Evolutionary conservation across 1,140 invertebrate genomes (phyloP).

Genomic region (Calliphora vicina): DNA sequence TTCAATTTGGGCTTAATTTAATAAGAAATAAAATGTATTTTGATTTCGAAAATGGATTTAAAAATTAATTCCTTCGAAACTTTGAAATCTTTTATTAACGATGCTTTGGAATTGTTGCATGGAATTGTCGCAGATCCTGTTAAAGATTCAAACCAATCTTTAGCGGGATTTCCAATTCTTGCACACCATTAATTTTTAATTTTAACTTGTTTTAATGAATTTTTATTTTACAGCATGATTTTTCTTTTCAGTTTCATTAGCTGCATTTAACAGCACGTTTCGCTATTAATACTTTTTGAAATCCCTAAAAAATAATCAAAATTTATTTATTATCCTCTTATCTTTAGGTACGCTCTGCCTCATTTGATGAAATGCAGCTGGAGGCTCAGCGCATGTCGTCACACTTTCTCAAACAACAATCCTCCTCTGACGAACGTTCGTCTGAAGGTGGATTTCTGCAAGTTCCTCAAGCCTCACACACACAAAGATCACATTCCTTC

Average conservation of each 20-base stretch:
- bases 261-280: background rate
- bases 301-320: background rate
- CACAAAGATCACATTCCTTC: conserved; percentile 77
- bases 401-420: conserved; percentile 63
- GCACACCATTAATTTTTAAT: background rate
- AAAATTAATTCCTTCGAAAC: no score
- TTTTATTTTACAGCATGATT: background rate
- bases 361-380: conserved; percentile 87
- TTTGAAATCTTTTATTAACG: no score
- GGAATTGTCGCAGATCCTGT: background rate
- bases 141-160: background rate
- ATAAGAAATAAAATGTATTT: no score
- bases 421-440: conserved; percentile 60
- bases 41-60: no score
- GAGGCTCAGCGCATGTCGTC: conserved; percentile 71
- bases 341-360: conserved; percentile 74
- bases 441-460: conserved; percentile 65
- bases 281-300: background rate
- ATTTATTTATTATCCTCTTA: conserved; percentile 18
- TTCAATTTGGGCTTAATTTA: no score
- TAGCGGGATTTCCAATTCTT: background rate
- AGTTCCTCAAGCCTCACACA: conserved; percentile 70
- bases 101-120: no score
- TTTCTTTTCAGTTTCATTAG: background rate
- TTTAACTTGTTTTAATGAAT: background rate